Evolutionary conservation across 2,888 invertebrate genomes (phyloP), one percentile per base, ranked within the genome.

Genomic region (Entomobrya multifasciata): DNA sequence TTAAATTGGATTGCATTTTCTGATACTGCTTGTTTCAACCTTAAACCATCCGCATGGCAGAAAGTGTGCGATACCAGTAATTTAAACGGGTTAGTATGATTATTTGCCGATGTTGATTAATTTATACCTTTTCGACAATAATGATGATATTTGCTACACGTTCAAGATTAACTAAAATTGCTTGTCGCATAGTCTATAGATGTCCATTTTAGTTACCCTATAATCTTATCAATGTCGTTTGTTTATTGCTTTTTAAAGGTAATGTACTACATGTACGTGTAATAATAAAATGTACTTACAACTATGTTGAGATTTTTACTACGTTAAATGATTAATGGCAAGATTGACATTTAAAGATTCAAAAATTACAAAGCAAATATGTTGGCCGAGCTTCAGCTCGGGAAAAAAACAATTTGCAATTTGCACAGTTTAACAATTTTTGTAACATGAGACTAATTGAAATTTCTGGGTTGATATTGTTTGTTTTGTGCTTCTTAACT

Each of bases 141-240:
- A 62, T 36, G 62, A 36, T 62, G 36, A n/a, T 6, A 30, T 6
- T 30, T 13, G n/a, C 44, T 3, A 20, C 20, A 22, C 22, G n/a
- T n/a, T n/a, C n/a, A n/a, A n/a, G 36, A 36, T 36, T 17, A 62
- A 36, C 15, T 55, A 55, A 20, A 20, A 41, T 25, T 74, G 30
- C 55, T 74, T 52, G 74, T 74, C 25, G 22, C 1, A n/a, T n/a
- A n/a, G n/a, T n/a, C n/a, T n/a, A n/a, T n/a, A 44, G 78, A 78
- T 49, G 47, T 27, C 44, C 65, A 78, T 65, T 78, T 62, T 25
- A 78, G 47, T 25, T 25, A 60, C 57, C 25, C 44, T 13, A 49
- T 49, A 74, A 74, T 74, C 52, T 55, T 55, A n/a, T 55, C 74
- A 74, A 74, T 74, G 74, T 52, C 74, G 52, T 62, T 17, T 30